Percentiles rank a stretch among this genome's conserved stretches.
Evolutionary conservation across 2,888 invertebrate species (phyloP).

Genomic region (Ceriagrion tenellum): DNA sequence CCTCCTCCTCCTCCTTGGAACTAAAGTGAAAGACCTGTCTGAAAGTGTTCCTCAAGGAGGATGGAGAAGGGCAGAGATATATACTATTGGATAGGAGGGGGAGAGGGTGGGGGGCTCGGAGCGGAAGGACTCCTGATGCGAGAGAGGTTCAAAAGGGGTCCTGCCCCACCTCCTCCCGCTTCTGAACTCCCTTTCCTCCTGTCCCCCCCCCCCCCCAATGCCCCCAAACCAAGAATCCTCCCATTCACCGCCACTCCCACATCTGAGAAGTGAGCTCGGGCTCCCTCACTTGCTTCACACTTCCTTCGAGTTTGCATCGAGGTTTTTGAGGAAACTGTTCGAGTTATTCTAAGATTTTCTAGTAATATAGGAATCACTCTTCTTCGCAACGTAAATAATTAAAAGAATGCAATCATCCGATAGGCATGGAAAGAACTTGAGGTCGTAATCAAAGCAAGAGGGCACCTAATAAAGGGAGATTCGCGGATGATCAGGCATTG

Average conservation of each 20-base stretch:
- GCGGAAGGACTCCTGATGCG: conserved; percentile 24
- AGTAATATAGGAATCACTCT: no score
- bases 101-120: neutral
- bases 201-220: neutral
- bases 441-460: no score
- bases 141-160: conserved; percentile 25
- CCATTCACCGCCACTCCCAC: conserved; percentile 15
- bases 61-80: conserved; percentile 15
- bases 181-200: neutral
- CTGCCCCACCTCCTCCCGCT: neutral
- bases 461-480: no score
- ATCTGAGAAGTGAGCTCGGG: neutral
- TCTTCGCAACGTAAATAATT: no score
- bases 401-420: no score
- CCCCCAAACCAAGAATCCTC: neutral
- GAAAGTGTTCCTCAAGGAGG: conserved; percentile 40
- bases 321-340: neutral
- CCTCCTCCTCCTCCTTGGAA: neutral
- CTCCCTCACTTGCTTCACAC: neutral
- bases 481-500: no score
- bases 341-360: no score
- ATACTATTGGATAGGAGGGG: neutral
- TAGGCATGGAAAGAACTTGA: no score
- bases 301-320: neutral
- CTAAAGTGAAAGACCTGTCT: conserved; percentile 57